Evolutionary conservation across 2,797 vertebrate species (phyloP).

Genomic region (Channa striata): DNA sequence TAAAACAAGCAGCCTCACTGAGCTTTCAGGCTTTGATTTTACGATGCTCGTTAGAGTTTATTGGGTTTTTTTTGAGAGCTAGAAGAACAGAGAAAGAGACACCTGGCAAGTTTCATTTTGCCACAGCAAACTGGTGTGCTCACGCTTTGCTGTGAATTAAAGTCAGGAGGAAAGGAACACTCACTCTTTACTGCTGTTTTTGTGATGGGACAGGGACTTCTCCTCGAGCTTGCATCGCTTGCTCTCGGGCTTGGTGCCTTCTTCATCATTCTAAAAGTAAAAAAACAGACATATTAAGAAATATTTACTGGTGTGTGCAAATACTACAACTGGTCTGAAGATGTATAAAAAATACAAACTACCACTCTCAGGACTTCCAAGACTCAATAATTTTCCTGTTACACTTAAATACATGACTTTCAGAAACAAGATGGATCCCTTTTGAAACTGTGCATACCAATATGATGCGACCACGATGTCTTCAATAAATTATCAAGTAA

Average conservation of each 20-base stretch:
- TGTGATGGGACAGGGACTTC: slow-evolving; percentile 91
- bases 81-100: neutral
- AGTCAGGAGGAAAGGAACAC: slow-evolving; percentile 64
- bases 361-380: no score
- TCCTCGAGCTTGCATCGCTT: slow-evolving; percentile 95
- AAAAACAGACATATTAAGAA: slow-evolving; percentile 7
- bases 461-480: no score
- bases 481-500: no score
- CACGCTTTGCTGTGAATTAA: slow-evolving; percentile 10
- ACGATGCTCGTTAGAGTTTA: slow-evolving; percentile 10
- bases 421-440: no score
- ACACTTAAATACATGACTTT: no score
- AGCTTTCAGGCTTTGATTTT: slow-evolving; percentile 14
- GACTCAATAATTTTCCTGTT: no score
- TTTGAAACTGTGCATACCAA: no score
- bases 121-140: slow-evolving; percentile 16
- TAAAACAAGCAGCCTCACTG: neutral
- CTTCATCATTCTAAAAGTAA: slow-evolving; percentile 90
- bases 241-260: slow-evolving; percentile 89
- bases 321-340: neutral
- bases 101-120: slow-evolving; percentile 17
- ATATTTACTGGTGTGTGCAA: neutral
- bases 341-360: neutral
- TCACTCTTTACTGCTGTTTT: slow-evolving; percentile 94
- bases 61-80: slow-evolving; percentile 22